Conservation (phyloP, 2,113 vertebrate species). For the Crotalus tigris region DNA sequence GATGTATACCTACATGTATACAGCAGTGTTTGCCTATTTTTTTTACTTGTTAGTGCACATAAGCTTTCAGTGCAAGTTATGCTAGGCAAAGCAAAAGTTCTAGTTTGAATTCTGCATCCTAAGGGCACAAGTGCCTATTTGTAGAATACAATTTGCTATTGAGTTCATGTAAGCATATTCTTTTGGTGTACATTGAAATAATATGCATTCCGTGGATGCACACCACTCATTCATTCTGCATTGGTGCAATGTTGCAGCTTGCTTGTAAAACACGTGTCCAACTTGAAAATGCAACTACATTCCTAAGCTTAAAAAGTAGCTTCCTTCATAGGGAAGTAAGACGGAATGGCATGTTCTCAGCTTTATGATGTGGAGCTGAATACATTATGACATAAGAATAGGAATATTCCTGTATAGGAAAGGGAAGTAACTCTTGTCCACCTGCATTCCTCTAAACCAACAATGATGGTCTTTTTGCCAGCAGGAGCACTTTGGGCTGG, state of each 20-base stretch:
- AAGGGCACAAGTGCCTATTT: neutral
- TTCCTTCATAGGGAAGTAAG: slow-evolving; percentile 11
- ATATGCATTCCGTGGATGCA: neutral
- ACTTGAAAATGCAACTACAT: neutral
- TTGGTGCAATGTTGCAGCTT: neutral
- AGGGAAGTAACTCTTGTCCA: neutral
- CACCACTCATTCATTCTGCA: rapidly evolving
- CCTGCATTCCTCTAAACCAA: slow-evolving; percentile 58
- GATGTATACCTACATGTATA: rapidly evolving
- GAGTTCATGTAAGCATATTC: rapidly evolving
- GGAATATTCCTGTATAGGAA: neutral
- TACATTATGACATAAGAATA: neutral
- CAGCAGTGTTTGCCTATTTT: neutral
- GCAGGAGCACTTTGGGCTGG: slow-evolving; percentile 80
- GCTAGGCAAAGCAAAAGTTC: neutral
- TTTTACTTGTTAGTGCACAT: neutral
- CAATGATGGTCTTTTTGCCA: slow-evolving; percentile 78
- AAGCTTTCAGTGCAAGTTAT: neutral
- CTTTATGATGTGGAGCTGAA: neutral
- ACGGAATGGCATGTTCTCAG: slow-evolving; percentile 5
- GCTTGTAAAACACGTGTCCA: neutral
- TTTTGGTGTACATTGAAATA: rapidly evolving
- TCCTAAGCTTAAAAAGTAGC: neutral
- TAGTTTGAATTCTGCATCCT: rapidly evolving
- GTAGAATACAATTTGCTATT: neutral